These are phyloP conservation scores for Macrostomum lignano DNA, from an alignment of 1,140 invertebrate genomes.

Conservation along the genomic window DNA sequence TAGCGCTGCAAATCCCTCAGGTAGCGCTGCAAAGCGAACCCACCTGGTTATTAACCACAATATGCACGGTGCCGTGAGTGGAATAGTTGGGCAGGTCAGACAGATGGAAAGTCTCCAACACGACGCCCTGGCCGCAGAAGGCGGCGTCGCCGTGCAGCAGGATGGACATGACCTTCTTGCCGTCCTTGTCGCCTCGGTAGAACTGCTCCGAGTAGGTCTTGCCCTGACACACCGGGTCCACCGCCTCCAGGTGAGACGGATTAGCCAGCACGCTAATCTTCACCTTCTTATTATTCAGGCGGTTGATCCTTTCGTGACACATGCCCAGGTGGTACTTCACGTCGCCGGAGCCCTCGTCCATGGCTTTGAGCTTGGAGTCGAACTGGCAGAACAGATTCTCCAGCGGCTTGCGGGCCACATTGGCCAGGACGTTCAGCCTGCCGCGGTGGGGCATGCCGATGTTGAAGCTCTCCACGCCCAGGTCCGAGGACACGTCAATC, in stretches of 20 bases:
- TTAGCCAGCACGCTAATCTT: conserved; percentile 88
- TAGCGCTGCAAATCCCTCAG: too few species aligned
- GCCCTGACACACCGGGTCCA: conserved; percentile 79
- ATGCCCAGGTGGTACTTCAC: conserved; percentile 98
- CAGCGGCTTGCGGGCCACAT: conserved; percentile 86
- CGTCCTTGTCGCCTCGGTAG: conserved; percentile 31
- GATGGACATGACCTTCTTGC: conserved; percentile 12
- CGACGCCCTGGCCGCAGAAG: conserved; percentile 79
- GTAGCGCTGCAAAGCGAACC: too few species aligned
- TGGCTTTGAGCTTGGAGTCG: conserved; percentile 63
- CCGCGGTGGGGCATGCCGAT: conserved; percentile 98
- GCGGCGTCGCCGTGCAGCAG: conserved; percentile 91
- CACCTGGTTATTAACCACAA: conserved; percentile 80
- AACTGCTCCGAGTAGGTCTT: conserved; percentile 77
- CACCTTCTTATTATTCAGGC: conserved; percentile 51
- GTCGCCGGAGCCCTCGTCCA: conserved; percentile 92
- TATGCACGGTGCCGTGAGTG: conserved; percentile 85
- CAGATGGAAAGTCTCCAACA: conserved; percentile 97
- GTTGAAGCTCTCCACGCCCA: conserved; percentile 82
- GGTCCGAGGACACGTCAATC: conserved; percentile 71
- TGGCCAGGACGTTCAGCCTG: conserved; percentile 79
- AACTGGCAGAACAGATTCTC: conserved; percentile 95
- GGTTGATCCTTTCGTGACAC: conserved; percentile 80
- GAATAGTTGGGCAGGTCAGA: conserved; percentile 88
- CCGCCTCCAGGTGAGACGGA: conserved; percentile 88